Base-by-base conservation (phyloP, 1,140 invertebrate genomes). In the Drosophila nigromelanica region DNA sequence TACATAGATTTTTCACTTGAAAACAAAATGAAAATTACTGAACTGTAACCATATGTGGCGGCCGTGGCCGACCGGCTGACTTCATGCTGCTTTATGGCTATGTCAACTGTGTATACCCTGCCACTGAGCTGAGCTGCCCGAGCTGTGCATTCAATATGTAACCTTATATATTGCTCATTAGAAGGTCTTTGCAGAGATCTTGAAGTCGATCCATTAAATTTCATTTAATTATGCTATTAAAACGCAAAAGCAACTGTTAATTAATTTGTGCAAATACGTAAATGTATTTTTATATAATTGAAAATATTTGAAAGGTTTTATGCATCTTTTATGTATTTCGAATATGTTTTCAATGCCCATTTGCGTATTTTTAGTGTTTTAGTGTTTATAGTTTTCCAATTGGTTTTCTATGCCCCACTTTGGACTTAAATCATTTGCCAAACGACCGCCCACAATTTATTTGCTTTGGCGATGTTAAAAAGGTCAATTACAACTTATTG, bases 401-500 rank as follows among this genome's bases (percentile, higher is more conserved):
- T 43, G 55, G 27, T 33, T 60, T 40, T 51, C 15, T 18, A 52
- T 55, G 21, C 58, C 50, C 48, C 42, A 30, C 24, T 62, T 54
- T 47, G 50, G 59, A 30, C 10, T 39, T 39, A 24, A 47, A 48
- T 47, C 58, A 52, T 68, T 68, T 50, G 55, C 27, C 54, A 67
- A 60, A 51, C 56, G 50, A 85, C 76, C 81, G 55, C 77, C 76
- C 63, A 73, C 63, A 76, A 73, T 70, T 66, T 51, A 69, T 50
- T 73, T 58, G 47, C 63, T 54, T 45, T 68, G 47, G 50, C 24
- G 43, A 37, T 54, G 67, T 62, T 70, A 64, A 71, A 86, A 86
- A 87, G 70, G 78, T 87, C 80, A 87, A 86, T 86, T 86, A 86
- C 82, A 78, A 82, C 85, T 87, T 85, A 85, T 85, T 81, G 82